A percentile compares a stretch with the other conserved stretches of the same genome.
These are phyloP conservation scores for Pyrocoelia pectoralis DNA, from an alignment of 2,888 invertebrate genomes.

Conservation along the genomic window DNA sequence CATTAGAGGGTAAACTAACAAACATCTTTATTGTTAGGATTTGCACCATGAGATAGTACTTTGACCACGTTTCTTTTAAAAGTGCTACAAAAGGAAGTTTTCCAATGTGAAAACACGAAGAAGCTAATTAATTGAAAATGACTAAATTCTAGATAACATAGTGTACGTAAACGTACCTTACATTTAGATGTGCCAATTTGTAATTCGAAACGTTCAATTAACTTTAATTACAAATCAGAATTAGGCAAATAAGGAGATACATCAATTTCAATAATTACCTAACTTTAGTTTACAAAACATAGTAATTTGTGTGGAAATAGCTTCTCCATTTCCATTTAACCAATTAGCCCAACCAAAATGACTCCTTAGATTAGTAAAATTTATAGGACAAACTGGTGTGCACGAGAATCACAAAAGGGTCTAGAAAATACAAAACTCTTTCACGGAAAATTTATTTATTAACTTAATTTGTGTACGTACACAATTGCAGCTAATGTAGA, in stretches of 20 bases:
- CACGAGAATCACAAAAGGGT: conserved; percentile 14
- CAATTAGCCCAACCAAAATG: conserved; percentile 38
- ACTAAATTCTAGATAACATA: too few species aligned
- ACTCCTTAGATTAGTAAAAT: conserved; percentile 35
- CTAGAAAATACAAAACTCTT: conserved; percentile 12
- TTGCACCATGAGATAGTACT: too few species aligned
- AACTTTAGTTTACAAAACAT: conserved; percentile 19
- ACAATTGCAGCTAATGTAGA: conserved; percentile 9
- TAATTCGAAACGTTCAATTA: not conserved
- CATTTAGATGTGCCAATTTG: not conserved
- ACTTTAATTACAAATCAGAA: conserved; percentile 2
- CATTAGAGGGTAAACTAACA: too few species aligned
- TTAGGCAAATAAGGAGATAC: conserved; percentile 4
- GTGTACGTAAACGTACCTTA: too few species aligned
- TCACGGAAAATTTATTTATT: not conserved
- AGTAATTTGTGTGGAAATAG: conserved; percentile 19
- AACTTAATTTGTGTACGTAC: conserved; percentile 6
- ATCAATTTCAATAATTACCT: conserved; percentile 12
- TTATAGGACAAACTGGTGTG: conserved; percentile 17
- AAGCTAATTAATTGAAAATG: too few species aligned
- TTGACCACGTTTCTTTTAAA: too few species aligned
- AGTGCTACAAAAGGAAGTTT: too few species aligned
- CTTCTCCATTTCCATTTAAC: conserved; percentile 35
- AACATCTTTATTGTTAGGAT: too few species aligned
- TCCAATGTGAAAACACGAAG: too few species aligned